Evolutionary conservation across 2,888 invertebrate genomes (phyloP), one percentile per base, ranked within the genome.

Genomic region (Melipona bicolor): DNA sequence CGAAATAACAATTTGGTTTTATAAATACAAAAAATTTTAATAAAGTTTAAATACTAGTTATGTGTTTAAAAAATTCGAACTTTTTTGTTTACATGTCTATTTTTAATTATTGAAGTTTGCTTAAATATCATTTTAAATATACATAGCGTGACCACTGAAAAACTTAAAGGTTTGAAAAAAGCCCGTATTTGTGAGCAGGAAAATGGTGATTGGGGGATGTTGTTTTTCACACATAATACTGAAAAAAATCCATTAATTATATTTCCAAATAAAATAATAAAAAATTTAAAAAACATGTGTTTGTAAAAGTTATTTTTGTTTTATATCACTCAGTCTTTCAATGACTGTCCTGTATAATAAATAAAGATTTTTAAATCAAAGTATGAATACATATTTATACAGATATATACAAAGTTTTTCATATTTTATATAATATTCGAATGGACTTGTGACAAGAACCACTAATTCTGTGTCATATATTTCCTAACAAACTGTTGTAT

Each of bases 401-500:
- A 43, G 19, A 24, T 73, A 77, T 83, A 43, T 81, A 83, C 68
- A 65, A 77, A 56, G 65, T 36, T 49, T 64, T 3, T 59, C 27
- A 49, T 32, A 36, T 65, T 61, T 70, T 9, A 32, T 15, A 24
- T 67, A 54, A 4, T 9, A 49, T 17, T 64, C 19, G 0, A 67
- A 36, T 64, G 43, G 15, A 68, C 61, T 64, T 83, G n/a, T 78
- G 2, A 49, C 65, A 19, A 59, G 62, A 54, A 27, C 4, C n/a
- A 56, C 65, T 77, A 77, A 52, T 81, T 71, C 27, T 85, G 72
- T 27, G 64, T n/a, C 85, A 86, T 79, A 36, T 73, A 77, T 61
- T 96, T 71, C 92, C n/a, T 79, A 52, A 96, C 95, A 89, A 96
- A 95, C 88, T 95, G 93, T 89, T 96, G 95, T 84, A 96, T 96